Base-by-base conservation (phyloP, 2,888 invertebrate genomes). In the Macrostomum cliftonense region DNA sequence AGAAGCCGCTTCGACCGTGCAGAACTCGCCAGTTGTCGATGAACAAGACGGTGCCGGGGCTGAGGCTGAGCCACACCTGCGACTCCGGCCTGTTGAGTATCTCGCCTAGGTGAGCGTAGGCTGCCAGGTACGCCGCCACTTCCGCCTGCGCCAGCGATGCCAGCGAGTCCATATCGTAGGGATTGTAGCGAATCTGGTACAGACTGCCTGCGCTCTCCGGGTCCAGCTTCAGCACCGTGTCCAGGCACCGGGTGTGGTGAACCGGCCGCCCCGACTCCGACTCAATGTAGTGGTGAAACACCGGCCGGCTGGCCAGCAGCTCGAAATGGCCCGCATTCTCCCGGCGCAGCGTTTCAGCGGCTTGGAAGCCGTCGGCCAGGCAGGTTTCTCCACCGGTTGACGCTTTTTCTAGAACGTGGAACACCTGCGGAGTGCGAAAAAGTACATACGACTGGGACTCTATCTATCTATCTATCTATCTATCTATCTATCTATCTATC, bases 11-110 rank as follows among this genome's bases (percentile, higher is more conserved):
- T 44, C 83, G 73, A 0, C 82, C 83, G 58, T 85, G 84, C 1
- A 82, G 68, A 1, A 82, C 73, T 47, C 84, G 73, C 76, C 81
- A 83, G 69, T 84, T 84, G 61, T 84, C 82, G 58, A 83, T 76
- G 46, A 79, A 76, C 54, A 82, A 70, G 12, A 83, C 77, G 13
- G 75, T 75, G 19, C 83, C 83, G 49, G 83, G 81, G 39, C 63
- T 61, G 19, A 73, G 57, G 37, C 57, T 57, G 12, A 70, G 48
- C 59, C 59, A 57, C 45, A 57, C 48, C 42, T 68, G 13, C 76
- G 70, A 44, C 77, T 69, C 52, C n/a, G 55, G 47, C 39, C 55
- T 42, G 37, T 53, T 48, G 20, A 65, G 55, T 28, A 57, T 50
- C 2, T 45, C 19, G 7, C 57, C 51, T 12, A 66, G 55, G 20